Conservation (phyloP, 2,113 vertebrate genomes). For the Hipposideros armiger region DNA sequence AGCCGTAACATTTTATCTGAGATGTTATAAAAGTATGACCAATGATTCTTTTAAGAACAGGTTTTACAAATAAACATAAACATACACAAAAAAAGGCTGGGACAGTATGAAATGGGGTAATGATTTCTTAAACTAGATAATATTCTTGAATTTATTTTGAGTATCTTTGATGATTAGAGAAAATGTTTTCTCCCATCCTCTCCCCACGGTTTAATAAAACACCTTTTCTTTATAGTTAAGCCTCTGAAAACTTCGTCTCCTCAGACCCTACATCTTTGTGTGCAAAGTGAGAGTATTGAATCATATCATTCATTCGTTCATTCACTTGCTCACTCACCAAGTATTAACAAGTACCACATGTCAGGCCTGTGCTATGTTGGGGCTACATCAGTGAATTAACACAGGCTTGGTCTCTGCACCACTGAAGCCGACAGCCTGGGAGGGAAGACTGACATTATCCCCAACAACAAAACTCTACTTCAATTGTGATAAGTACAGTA, state of each 20-base stretch:
- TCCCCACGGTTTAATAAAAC: background rate
- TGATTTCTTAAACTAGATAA: conserved; percentile 10
- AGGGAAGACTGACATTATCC: background rate
- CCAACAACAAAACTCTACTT: background rate
- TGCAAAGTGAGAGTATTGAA: background rate
- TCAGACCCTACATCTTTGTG: background rate
- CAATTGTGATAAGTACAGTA: background rate
- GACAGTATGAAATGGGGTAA: background rate
- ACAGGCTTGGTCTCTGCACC: background rate
- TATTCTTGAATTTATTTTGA: conserved; percentile 28
- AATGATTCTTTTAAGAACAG: background rate
- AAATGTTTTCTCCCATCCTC: background rate
- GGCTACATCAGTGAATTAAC: background rate
- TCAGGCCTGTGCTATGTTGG: background rate
- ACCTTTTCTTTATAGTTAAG: background rate
- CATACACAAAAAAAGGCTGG: background rate
- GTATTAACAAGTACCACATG: background rate
- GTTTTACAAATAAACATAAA: background rate
- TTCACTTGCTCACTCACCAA: background rate
- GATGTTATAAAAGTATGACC: background rate
- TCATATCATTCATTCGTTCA: background rate
- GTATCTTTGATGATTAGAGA: background rate
- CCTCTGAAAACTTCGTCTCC: background rate
- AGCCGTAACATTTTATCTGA: background rate
- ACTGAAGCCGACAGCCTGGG: background rate